phyloP scores from a whole-genome alignment of 2,113 vertebrate species.

The Hystrix brachyura region DNA sequence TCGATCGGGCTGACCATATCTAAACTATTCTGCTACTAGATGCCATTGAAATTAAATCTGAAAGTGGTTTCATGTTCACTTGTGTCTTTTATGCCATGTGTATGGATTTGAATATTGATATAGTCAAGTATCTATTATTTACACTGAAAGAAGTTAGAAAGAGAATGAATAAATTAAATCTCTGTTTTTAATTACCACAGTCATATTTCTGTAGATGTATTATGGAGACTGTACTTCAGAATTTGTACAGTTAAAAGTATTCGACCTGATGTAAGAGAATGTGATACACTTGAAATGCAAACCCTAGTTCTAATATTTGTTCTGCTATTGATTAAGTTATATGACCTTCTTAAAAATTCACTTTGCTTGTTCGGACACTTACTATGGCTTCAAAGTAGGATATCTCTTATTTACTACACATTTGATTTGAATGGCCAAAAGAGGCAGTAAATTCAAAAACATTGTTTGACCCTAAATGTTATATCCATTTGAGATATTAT shows the following conservation, averaged over 20 bases:
- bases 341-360: neutral
- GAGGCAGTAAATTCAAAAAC: neutral
- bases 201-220: neutral
- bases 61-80: constrained; percentile 16
- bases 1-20: constrained; percentile 75
- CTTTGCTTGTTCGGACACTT: neutral
- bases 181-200: neutral
- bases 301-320: neutral
- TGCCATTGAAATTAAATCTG: constrained; percentile 48
- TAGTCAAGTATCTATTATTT: neutral
- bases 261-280: neutral
- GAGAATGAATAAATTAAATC: constrained; percentile 11
- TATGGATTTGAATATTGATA: constrained; percentile 18
- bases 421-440: neutral
- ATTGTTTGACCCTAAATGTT: neutral
- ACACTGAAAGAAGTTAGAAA: neutral
- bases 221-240: neutral
- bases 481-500: neutral
- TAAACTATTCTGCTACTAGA: constrained; percentile 72
- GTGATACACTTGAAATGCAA: neutral
- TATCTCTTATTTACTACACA: neutral
- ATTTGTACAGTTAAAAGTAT: neutral
- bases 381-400: neutral
- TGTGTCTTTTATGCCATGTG: neutral
- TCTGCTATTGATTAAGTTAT: neutral